Evolutionary conservation across 2,888 invertebrate genomes (phyloP).

Genomic region (Parelbella ahira): DNA sequence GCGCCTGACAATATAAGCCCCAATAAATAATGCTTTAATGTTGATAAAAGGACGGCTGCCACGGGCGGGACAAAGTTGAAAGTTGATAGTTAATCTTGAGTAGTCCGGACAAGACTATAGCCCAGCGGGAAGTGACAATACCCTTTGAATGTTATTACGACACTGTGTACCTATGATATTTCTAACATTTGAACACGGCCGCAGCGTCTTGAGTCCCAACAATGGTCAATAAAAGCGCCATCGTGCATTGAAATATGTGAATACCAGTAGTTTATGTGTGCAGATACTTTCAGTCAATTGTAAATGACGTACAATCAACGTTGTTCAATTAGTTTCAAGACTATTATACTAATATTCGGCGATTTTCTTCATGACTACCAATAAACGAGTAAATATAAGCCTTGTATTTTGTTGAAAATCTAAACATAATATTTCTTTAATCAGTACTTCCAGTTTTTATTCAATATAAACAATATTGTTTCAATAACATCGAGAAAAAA

Average conservation of each 20-base stretch:
- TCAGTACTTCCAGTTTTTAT: too few relatives aligned
- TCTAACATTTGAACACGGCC: slow-evolving; percentile 29
- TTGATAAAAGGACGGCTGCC: slow-evolving; percentile 57
- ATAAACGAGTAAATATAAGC: too few relatives aligned
- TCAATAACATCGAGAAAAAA: too few relatives aligned
- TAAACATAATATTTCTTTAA: too few relatives aligned
- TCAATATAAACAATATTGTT: too few relatives aligned
- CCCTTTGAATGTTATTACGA: slow-evolving; percentile 26
- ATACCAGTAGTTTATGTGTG: too few relatives aligned
- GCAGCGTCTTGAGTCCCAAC: slow-evolving; percentile 16
- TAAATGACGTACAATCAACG: too few relatives aligned
- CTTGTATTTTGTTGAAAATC: too few relatives aligned
- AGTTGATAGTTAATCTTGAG: slow-evolving; percentile 68
- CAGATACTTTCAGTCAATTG: too few relatives aligned
- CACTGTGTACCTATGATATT: slow-evolving; percentile 30
- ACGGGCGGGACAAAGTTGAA: slow-evolving; percentile 65
- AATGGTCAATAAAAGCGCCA: slow-evolving; percentile 23
- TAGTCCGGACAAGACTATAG: slow-evolving; percentile 51
- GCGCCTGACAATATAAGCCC: slow-evolving; percentile 40
- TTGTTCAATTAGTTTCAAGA: too few relatives aligned
- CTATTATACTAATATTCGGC: too few relatives aligned
- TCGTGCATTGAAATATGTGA: slow-evolving; percentile 8
- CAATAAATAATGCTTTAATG: slow-evolving; percentile 56
- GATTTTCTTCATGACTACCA: too few relatives aligned
- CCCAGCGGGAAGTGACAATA: slow-evolving; percentile 41